Percentiles rank a stretch among this genome's conserved stretches.
Conservation (phyloP, 2,113 vertebrate genomes). For the Rissa tridactyla region DNA sequence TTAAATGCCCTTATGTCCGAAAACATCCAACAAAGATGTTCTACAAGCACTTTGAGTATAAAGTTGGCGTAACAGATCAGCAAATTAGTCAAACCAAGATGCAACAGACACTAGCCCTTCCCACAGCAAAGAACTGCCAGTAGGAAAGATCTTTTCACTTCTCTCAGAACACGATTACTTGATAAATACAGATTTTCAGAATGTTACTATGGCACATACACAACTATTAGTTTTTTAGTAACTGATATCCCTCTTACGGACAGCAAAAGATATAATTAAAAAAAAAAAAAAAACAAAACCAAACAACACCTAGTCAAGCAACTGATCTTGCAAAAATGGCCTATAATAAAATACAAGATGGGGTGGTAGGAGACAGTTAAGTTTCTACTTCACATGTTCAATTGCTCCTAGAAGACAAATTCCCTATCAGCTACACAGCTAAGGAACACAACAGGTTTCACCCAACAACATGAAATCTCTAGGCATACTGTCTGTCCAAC, state of each 20-base stretch:
- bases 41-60: not conserved
- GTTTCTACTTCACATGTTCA: not conserved
- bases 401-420: not conserved
- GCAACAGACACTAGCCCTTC: not conserved
- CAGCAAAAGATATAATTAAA: not conserved
- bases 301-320: not conserved
- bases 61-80: not conserved
- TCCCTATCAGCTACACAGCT: not conserved
- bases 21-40: not conserved
- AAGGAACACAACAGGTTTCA: not conserved
- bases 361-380: not conserved
- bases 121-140: not conserved
- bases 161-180: not conserved
- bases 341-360: not conserved
- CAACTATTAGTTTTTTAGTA: not conserved
- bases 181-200: not conserved
- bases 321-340: not conserved
- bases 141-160: not conserved
- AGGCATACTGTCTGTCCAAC: not conserved
- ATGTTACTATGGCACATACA: not conserved
- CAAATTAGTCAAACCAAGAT: not conserved
- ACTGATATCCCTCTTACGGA: not conserved
- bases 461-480: not conserved
- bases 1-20: not conserved
- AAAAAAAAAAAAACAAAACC: not conserved